These are phyloP conservation scores for Hemitrygon akajei DNA, from an alignment of 2,797 vertebrate genomes.

Conservation along the genomic window DNA sequence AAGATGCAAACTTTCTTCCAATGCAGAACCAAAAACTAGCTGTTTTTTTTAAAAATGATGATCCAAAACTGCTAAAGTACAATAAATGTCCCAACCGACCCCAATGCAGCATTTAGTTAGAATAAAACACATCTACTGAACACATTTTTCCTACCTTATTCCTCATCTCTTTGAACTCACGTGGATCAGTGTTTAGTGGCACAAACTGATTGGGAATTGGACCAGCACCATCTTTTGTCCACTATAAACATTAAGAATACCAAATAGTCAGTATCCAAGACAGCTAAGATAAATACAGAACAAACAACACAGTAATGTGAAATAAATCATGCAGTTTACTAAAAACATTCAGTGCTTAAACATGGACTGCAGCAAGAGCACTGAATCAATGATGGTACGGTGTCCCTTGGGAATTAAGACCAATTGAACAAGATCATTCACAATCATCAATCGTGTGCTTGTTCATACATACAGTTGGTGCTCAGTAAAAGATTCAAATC, in stretches of 20 bases:
- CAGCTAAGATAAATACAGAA: not conserved
- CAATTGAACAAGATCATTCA: not conserved
- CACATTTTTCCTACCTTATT: slow-evolving; percentile 75
- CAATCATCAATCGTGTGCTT: not conserved
- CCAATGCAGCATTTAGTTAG: not conserved
- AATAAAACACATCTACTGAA: not conserved
- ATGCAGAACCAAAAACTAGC: not conserved
- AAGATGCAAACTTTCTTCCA: not conserved
- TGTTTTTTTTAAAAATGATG: too few relatives aligned
- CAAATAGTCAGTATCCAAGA: slow-evolving; percentile 49
- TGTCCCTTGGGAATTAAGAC: not conserved
- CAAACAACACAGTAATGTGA: not conserved
- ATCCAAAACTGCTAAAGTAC: not conserved
- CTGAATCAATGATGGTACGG: slow-evolving; percentile 61
- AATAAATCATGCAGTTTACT: slow-evolving; percentile 67
- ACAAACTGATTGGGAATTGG: slow-evolving; percentile 92
- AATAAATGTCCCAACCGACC: not conserved
- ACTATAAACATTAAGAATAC: slow-evolving; percentile 76
- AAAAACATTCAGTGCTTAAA: slow-evolving; percentile 37
- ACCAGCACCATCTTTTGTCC: slow-evolving; percentile 89
- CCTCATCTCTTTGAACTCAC: slow-evolving; percentile 97
- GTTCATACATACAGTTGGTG: not conserved
- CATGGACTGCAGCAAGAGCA: slow-evolving; percentile 41
- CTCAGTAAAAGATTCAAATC: not conserved
- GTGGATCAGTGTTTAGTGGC: slow-evolving; percentile 95